Base-by-base conservation (phyloP, 2,888 invertebrate genomes). In the Drosophila borealis region DNA sequence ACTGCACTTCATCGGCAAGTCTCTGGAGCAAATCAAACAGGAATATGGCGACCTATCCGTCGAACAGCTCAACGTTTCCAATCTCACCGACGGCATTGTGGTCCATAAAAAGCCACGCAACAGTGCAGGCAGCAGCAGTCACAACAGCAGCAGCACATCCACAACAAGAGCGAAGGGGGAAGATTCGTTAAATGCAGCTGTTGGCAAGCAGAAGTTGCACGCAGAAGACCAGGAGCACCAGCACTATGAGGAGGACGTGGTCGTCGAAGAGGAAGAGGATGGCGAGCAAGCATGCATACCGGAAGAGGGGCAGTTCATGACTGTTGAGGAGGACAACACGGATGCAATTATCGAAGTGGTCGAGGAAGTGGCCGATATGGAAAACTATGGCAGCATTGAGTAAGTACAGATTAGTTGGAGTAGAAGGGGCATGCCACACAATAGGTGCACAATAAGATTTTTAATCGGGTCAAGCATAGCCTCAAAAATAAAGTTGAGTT, bases 1-100 rank as follows among this genome's bases (percentile, higher is more conserved):
- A 0, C 39, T 86, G 9, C 88, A 86, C 45, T 86, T 86, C 25
- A 83, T 86, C 21, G 80, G 81, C 13, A 89, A 85, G 41, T 81
- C 91, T 1, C 68, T 90, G 19, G 79, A 81, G n/a, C 80, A 90
- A 57, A 80, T 90, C n/a, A 89, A 87, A 45, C 73, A 87, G 10
- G 89, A 90, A 54, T 90, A 81, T 51, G 90, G 90, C 0, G 78
- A 90, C 42, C 57, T 89, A 37, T 80, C 88, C 17, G 80, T 86
- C 4, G 85, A 86, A 50, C 81, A 86, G 1, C 70, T 86, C 0
- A 86, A 65, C 50, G 85, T 86, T 0, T 88, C 85, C 21, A 83
- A 80, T 53, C 57, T 85, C 9, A 72, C 77, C 45, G 75, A 74
- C 17, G 83, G 84, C 21, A 71, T 88, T 37, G 64, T 88, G 29